A percentile compares a stretch with the other conserved stretches of the same genome.
Conservation (phyloP, 1,140 invertebrate species). For the Camponotus floridanus region DNA sequence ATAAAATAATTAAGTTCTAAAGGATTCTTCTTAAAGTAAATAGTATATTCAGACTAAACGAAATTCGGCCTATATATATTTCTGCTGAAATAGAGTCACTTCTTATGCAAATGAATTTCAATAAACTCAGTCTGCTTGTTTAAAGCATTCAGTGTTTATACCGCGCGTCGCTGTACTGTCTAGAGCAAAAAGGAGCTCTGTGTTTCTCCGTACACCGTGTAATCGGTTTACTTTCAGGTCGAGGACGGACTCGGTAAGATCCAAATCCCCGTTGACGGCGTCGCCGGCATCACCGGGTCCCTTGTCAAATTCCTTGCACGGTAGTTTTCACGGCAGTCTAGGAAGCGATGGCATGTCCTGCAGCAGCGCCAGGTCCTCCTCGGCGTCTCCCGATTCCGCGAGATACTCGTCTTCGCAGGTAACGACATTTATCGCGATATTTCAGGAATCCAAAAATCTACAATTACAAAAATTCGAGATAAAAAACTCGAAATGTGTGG, state of each 20-base stretch:
- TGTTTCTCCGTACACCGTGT: conserved; percentile 42
- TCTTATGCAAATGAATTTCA: conserved; percentile 26
- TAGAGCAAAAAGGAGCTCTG: conserved; percentile 37
- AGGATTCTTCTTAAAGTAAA: conserved; percentile 31
- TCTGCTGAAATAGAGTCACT: conserved; percentile 8
- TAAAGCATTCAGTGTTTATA: conserved; percentile 21
- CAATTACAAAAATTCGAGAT: neutral
- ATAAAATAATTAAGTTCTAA: neutral
- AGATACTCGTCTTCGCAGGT: conserved; percentile 84
- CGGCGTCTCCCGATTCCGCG: conserved; percentile 84
- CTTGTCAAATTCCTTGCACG: conserved; percentile 83
- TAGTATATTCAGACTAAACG: neutral
- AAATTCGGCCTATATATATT: conserved; percentile 9
- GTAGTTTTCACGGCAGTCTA: conserved; percentile 85
- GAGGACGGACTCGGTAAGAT: conserved; percentile 84
- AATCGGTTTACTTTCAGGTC: conserved; percentile 80
- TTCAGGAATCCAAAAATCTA: neutral
- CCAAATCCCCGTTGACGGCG: conserved; percentile 84
- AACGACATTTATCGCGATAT: conserved; percentile 41
- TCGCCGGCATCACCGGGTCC: conserved; percentile 84
- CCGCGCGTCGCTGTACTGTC: conserved; percentile 38
- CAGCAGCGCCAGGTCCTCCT: conserved; percentile 85
- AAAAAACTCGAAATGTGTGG: neutral
- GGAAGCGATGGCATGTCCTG: conserved; percentile 86
- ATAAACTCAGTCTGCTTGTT: conserved; percentile 44